These are phyloP conservation scores for Anaspis maculata DNA, from an alignment of 2,888 invertebrate species.

Conservation along the genomic window DNA sequence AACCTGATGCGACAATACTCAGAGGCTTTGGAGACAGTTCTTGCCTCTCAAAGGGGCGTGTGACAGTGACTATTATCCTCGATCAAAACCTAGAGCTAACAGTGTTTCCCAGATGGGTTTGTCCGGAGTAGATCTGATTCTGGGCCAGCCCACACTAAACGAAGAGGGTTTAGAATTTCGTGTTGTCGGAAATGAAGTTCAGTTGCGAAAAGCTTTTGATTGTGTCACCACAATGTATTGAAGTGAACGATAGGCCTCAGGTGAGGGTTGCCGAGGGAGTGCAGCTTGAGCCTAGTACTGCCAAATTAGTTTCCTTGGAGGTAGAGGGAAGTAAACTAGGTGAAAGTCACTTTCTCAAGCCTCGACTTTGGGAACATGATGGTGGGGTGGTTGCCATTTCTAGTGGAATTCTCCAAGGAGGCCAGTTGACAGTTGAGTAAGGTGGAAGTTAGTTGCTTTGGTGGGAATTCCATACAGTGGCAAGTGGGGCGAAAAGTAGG, in stretches of 20 bases:
- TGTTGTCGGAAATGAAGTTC: not conserved
- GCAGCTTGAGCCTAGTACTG: no score
- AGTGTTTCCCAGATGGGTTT: not conserved
- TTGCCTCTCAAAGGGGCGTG: not conserved
- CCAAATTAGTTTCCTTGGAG: no score
- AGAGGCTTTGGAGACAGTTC: constrained; percentile 1
- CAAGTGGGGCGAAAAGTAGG: not conserved
- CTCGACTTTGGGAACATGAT: not conserved
- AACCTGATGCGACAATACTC: not conserved
- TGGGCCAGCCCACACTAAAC: constrained; percentile 2
- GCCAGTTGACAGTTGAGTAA: not conserved
- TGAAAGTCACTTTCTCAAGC: no score
- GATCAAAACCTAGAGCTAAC: not conserved
- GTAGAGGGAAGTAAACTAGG: no score
- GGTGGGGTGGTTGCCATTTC: not conserved
- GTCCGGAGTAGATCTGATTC: constrained; percentile 1
- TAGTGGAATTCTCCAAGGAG: not conserved
- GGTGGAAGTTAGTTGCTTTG: not conserved
- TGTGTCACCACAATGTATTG: no score
- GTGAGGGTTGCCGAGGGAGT: not conserved
- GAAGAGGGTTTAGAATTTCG: not conserved
- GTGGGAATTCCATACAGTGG: not conserved
- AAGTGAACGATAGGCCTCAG: not conserved
- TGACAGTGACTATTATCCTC: not conserved
- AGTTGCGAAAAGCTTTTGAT: not conserved